Conservation (phyloP, 2,888 invertebrate genomes). For the Dasysyrphus albostriatus region DNA sequence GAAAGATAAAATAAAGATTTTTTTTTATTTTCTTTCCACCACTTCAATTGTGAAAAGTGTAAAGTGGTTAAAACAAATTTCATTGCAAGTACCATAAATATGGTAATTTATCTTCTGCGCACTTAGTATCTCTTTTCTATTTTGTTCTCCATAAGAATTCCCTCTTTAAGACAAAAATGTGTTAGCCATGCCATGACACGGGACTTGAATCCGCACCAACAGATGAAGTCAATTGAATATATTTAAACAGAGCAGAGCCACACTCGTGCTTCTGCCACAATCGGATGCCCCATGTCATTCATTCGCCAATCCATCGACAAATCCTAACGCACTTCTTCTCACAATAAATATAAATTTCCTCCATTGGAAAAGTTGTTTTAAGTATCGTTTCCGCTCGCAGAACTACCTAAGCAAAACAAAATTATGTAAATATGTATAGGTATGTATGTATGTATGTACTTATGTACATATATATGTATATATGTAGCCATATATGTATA, state of each 20-base stretch:
- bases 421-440: neutral
- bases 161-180: slow-evolving; percentile 25
- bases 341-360: slow-evolving; percentile 53
- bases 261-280: neutral
- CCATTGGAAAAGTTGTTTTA: slow-evolving; percentile 47
- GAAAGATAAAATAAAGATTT: slow-evolving; percentile 7
- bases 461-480: neutral
- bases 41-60: slow-evolving; percentile 45
- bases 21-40: slow-evolving; percentile 15
- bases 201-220: slow-evolving; percentile 30
- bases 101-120: slow-evolving; percentile 58
- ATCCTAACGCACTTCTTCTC: slow-evolving; percentile 50
- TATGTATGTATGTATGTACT: neutral
- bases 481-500: neutral
- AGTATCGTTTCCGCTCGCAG: slow-evolving; percentile 57
- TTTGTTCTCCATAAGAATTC: slow-evolving; percentile 3
- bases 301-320: slow-evolving; percentile 53
- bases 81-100: slow-evolving; percentile 60
- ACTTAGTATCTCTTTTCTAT: neutral
- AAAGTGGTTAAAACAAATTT: slow-evolving; percentile 62
- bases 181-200: slow-evolving; percentile 11
- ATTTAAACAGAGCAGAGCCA: slow-evolving; percentile 29
- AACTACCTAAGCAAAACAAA: slow-evolving; percentile 32
- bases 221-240: slow-evolving; percentile 22
- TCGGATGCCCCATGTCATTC: slow-evolving; percentile 52